Percentiles rank a stretch among this genome's conserved stretches.
phyloP scores from a whole-genome alignment of 2,888 invertebrate genomes.

The Trichogramma dendrolimi region DNA sequence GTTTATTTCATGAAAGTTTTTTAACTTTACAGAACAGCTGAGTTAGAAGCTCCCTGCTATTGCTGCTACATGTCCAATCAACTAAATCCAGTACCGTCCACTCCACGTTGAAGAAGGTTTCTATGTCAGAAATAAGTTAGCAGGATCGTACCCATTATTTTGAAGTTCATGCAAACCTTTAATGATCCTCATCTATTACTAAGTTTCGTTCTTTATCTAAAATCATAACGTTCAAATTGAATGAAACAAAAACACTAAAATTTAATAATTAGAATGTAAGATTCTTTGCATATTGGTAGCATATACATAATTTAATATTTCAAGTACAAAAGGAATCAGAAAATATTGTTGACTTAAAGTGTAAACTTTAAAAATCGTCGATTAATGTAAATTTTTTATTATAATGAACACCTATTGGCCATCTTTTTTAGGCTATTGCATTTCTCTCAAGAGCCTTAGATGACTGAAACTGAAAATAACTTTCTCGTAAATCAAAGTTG shows the following conservation, averaged over 20 bases:
- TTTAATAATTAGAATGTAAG: conserved; percentile 16
- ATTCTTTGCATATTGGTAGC: conserved; percentile 11
- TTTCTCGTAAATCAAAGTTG: conserved; percentile 28
- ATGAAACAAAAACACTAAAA: conserved; percentile 23
- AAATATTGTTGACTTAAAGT: conserved; percentile 21
- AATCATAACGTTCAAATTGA: conserved; percentile 7
- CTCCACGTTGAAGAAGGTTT: conserved; percentile 36
- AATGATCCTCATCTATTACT: background rate
- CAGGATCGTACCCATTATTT: background rate
- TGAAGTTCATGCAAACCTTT: conserved; percentile 7
- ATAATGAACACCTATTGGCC: conserved; percentile 15
- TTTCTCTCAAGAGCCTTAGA: conserved; percentile 18
- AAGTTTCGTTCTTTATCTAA: conserved; percentile 5
- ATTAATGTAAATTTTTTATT: conserved; percentile 19
- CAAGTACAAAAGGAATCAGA: conserved; percentile 27
- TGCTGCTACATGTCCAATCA: conserved; percentile 46
- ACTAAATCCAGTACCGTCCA: conserved; percentile 49
- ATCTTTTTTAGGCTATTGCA: conserved; percentile 14
- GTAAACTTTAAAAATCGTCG: conserved; percentile 20
- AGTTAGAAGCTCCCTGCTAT: conserved; percentile 39
- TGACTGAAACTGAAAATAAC: conserved; percentile 20
- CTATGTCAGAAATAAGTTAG: background rate
- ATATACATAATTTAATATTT: conserved; percentile 20
- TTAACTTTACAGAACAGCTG: conserved; percentile 31
- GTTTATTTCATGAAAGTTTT: conserved; percentile 8